Conservation (phyloP, 2,888 invertebrate species). For the Ischnus inquisitorius region DNA sequence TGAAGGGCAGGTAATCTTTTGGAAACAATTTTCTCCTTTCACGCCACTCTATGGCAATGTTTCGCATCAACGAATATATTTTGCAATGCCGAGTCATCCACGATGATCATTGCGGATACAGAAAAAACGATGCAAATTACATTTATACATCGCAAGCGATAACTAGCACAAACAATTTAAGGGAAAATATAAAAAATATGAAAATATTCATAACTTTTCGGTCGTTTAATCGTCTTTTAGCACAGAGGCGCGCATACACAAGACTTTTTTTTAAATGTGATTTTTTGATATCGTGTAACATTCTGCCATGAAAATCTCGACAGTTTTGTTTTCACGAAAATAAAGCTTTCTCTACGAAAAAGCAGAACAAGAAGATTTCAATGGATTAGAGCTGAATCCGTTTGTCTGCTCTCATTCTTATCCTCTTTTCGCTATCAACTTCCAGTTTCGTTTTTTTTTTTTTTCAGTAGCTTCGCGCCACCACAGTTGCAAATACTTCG, state of each 20-base stretch:
- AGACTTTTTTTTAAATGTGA: too few species aligned
- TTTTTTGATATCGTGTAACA: too few species aligned
- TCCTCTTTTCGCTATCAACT: slow-evolving; percentile 16
- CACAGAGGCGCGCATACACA: too few species aligned
- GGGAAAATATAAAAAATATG: too few species aligned
- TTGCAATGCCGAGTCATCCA: slow-evolving; percentile 8
- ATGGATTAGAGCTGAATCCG: slow-evolving; percentile 14
- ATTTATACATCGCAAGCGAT: too few species aligned
- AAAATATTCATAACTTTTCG: too few species aligned
- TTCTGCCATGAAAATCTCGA: too few species aligned
- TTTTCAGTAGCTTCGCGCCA: slow-evolving; percentile 25
- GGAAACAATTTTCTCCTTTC: slow-evolving; percentile 25
- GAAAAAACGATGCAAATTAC: too few species aligned
- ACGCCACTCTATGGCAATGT: background rate
- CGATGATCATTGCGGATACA: background rate
- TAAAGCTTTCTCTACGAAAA: too few species aligned
- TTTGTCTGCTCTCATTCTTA: slow-evolving; percentile 4
- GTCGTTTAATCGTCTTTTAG: too few species aligned
- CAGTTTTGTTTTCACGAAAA: too few species aligned
- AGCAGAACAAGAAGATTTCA: slow-evolving; percentile 1
- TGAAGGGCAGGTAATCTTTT: slow-evolving; percentile 16
- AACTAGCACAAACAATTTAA: too few species aligned
- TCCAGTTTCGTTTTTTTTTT: background rate
- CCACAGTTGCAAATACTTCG: slow-evolving; percentile 28
- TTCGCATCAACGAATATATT: background rate